Conservation (phyloP, 2,113 vertebrate genomes). For the Pelobates fuscus region DNA sequence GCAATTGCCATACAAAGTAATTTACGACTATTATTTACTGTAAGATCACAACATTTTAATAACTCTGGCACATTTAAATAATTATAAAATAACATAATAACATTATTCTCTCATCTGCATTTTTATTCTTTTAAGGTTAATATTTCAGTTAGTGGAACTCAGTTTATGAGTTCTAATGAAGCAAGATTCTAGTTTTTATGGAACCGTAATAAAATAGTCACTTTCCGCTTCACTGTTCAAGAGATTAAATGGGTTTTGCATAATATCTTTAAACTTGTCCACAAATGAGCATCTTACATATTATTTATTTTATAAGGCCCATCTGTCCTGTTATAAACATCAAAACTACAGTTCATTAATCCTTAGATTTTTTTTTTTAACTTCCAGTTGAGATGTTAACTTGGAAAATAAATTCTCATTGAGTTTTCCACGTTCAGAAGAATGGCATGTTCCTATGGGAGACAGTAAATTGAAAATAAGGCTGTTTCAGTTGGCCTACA, state of each 20-base stretch:
- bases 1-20: no score
- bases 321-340: slow-evolving; percentile 74
- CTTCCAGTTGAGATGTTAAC: slow-evolving; percentile 67
- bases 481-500: slow-evolving; percentile 94
- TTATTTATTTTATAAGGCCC: slow-evolving; percentile 68
- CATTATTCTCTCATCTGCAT: no score
- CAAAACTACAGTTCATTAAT: slow-evolving; percentile 79
- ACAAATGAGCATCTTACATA: slow-evolving; percentile 57
- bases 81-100: no score
- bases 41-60: no score
- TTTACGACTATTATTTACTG: no score
- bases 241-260: slow-evolving; percentile 50
- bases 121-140: no score
- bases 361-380: slow-evolving; percentile 67
- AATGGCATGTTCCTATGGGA: slow-evolving; percentile 87
- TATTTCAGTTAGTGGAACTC: no score
- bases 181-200: background rate
- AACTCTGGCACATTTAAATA: no score
- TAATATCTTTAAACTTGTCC: slow-evolving; percentile 55
- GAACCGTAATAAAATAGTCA: slow-evolving; percentile 16
- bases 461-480: slow-evolving; percentile 98
- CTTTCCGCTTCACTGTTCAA: slow-evolving; percentile 35
- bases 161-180: background rate
- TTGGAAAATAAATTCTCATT: slow-evolving; percentile 58
- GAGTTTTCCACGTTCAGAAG: slow-evolving; percentile 84